Evolutionary conservation across 2,113 vertebrate genomes (phyloP).

Genomic region (Abramis brama): DNA sequence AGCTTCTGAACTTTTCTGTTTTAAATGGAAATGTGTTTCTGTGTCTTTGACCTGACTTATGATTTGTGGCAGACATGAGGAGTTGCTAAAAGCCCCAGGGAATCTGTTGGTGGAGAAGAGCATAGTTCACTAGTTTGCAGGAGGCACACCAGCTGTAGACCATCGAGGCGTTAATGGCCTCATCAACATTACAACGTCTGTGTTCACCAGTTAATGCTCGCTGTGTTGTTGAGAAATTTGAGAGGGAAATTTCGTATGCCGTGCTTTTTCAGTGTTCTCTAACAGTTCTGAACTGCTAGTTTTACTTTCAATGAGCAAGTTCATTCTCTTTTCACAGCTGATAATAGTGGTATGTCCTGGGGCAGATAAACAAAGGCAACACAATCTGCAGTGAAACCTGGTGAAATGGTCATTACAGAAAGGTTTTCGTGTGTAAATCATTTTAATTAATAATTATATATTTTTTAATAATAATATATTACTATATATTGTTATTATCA

Average conservation of each 20-base stretch:
- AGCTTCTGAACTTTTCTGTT: constrained; percentile 8
- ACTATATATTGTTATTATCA: too few species aligned
- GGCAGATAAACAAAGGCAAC: neutral
- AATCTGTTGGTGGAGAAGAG: neutral
- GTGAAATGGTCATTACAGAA: neutral
- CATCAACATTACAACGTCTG: constrained; percentile 47
- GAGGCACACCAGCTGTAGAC: constrained; percentile 55
- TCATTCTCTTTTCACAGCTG: constrained; percentile 13
- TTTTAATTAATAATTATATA: neutral
- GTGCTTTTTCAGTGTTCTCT: neutral
- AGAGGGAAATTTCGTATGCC: neutral
- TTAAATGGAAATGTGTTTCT: neutral
- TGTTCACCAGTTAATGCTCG: constrained; percentile 37
- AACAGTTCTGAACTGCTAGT: neutral
- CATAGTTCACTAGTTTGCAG: constrained; percentile 12
- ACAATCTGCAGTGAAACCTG: neutral
- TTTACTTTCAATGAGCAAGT: neutral
- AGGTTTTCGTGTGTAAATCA: constrained; percentile 31
- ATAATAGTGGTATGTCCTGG: neutral
- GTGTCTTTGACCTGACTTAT: neutral
- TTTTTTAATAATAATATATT: too few species aligned
- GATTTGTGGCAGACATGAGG: neutral
- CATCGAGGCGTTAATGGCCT: constrained; percentile 52
- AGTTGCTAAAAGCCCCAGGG: neutral
- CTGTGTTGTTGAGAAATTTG: constrained; percentile 14